phyloP scores from a whole-genome alignment of 2,888 invertebrate species.

The Drymonia ruficornis region DNA sequence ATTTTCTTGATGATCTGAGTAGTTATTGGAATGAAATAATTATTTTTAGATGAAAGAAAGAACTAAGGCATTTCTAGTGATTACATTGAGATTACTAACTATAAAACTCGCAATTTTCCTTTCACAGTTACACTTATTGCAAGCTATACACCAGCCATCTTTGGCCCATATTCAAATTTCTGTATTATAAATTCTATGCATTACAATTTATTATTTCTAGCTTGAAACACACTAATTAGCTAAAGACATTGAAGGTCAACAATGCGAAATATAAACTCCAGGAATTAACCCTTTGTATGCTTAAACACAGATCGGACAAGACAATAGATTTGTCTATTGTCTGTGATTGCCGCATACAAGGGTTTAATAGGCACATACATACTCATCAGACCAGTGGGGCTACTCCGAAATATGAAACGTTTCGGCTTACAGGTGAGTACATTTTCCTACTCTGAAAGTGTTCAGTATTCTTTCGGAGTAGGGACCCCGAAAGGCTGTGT shows the following conservation, averaged over 20 bases:
- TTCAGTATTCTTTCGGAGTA: too few species aligned
- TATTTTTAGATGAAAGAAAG: background rate
- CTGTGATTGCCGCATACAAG: too few species aligned
- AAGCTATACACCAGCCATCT: background rate
- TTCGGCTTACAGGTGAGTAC: too few species aligned
- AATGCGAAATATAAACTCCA: background rate
- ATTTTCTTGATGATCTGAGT: too few species aligned
- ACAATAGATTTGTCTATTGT: too few species aligned
- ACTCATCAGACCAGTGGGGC: background rate
- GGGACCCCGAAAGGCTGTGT: too few species aligned
- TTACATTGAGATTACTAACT: conserved; percentile 1
- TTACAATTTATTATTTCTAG: conserved; percentile 1
- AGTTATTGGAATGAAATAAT: background rate
- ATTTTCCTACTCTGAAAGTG: too few species aligned
- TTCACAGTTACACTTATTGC: background rate
- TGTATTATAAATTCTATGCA: background rate
- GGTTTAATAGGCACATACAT: background rate
- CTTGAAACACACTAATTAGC: conserved; percentile 3
- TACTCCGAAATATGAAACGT: too few species aligned
- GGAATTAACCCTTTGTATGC: too few species aligned
- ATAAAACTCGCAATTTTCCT: background rate
- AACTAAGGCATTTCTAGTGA: background rate
- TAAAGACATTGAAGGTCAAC: background rate
- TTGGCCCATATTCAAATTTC: background rate
- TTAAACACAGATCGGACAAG: too few species aligned